These are phyloP conservation scores for Drosophila longiperda DNA, from an alignment of 2,888 invertebrate genomes.

Conservation along the genomic window DNA sequence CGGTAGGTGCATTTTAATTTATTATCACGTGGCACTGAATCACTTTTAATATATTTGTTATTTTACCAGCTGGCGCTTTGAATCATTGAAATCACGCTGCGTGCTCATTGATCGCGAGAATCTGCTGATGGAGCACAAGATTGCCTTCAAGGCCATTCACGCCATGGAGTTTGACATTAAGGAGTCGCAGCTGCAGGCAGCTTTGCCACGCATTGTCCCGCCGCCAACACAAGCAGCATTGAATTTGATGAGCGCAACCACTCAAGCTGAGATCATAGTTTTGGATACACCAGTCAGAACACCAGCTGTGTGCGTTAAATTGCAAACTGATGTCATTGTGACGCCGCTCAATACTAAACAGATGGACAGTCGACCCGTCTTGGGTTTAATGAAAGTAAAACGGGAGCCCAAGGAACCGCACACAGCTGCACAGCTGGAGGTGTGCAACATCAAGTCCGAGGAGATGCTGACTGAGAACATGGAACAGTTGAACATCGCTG, in stretches of 20 bases:
- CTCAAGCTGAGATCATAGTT: conserved; percentile 20
- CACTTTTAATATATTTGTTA: not conserved
- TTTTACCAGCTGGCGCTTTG: conserved; percentile 83
- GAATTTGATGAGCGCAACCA: not conserved
- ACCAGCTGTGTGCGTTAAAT: not conserved
- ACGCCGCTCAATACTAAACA: conserved; percentile 12
- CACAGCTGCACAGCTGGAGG: not conserved
- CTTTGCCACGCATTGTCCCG: conserved; percentile 70
- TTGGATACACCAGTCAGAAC: conserved; percentile 34
- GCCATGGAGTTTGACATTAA: conserved; percentile 76
- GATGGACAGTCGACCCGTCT: not conserved
- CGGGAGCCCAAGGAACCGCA: not conserved
- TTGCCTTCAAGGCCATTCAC: conserved; percentile 75
- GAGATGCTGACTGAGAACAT: not conserved
- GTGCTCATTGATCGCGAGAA: conserved; percentile 83
- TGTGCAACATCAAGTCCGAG: not conserved
- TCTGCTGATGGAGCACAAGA: conserved; percentile 80
- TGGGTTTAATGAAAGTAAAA: conserved; percentile 26
- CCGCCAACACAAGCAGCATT: not conserved
- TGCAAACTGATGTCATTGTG: conserved; percentile 18
- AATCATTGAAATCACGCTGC: conserved; percentile 83
- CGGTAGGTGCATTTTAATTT: conserved; percentile 65
- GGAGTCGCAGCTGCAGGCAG: conserved; percentile 68
- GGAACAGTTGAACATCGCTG: not conserved
- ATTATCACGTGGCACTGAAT: not conserved